Conservation (phyloP, 2,113 vertebrate genomes). For the Promerops cafer region DNA sequence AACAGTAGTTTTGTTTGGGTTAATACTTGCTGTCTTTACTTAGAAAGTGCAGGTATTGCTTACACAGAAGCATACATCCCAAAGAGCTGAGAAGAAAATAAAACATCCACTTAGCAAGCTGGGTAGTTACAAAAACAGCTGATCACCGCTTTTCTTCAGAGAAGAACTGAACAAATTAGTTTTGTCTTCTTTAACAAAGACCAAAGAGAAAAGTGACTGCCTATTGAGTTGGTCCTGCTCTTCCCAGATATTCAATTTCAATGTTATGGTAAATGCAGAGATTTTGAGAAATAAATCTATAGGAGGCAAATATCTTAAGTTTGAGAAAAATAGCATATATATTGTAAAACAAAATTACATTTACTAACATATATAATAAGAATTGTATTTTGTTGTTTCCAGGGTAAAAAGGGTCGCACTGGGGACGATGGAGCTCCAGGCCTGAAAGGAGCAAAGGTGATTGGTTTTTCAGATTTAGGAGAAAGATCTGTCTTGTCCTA, state of each 20-base stretch:
- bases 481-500: not conserved
- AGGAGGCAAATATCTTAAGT: not conserved
- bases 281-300: constrained; percentile 39
- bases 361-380: not conserved
- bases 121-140: not conserved
- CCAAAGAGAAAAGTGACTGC: not conserved
- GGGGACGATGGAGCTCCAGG: constrained; percentile 82
- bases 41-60: not conserved
- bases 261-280: constrained; percentile 51
- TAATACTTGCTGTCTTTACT: not conserved
- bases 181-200: not conserved
- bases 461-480: not conserved
- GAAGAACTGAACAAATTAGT: not conserved
- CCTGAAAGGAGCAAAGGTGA: constrained; percentile 83
- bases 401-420: constrained; percentile 87
- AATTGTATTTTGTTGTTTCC: not conserved
- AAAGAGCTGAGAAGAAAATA: not conserved
- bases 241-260: constrained; percentile 48
- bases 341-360: not conserved
- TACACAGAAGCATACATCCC: not conserved
- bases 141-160: not conserved
- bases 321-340: not conserved
- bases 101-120: not conserved
- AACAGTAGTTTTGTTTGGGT: not conserved
- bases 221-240: not conserved